Conservation (phyloP, 2,113 vertebrate species). For the Phylloscopus whistleri region DNA sequence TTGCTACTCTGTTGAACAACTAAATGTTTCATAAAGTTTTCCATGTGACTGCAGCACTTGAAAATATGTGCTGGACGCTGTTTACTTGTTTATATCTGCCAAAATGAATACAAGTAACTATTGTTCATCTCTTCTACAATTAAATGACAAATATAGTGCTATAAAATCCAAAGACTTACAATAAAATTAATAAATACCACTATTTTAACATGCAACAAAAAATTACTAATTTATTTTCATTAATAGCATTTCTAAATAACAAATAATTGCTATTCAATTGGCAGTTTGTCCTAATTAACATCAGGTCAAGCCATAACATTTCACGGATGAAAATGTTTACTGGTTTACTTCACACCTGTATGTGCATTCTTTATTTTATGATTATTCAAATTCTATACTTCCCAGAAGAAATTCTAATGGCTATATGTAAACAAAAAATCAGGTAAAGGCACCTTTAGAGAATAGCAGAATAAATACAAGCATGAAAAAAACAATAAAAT, state of each 20-base stretch:
- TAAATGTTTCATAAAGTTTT: constrained; percentile 69
- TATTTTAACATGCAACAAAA: neutral
- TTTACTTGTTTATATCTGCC: constrained; percentile 25
- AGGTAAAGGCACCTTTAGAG: constrained; percentile 14
- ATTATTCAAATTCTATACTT: constrained; percentile 56
- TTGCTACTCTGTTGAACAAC: constrained; percentile 56
- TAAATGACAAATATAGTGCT: neutral
- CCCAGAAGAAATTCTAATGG: constrained; percentile 2
- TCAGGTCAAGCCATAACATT: neutral
- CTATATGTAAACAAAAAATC: constrained; percentile 27
- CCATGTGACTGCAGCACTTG: neutral
- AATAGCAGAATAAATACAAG: neutral
- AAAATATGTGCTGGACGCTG: constrained; percentile 23
- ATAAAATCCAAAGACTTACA: constrained; percentile 16
- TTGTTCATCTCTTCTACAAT: neutral
- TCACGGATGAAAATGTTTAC: constrained; percentile 18
- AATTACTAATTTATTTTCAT: constrained; percentile 32
- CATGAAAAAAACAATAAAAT: neutral
- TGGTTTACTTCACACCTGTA: constrained; percentile 5
- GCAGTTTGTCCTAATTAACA: neutral
- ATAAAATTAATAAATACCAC: neutral
- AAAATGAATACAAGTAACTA: constrained; percentile 5
- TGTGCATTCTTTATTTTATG: constrained; percentile 31
- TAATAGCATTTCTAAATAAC: constrained; percentile 22
- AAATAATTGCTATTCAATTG: constrained; percentile 14